A percentile compares a stretch with the other conserved stretches of the same genome.
These are phyloP conservation scores for Magallana nippona DNA, from an alignment of 2,888 invertebrate genomes.

Conservation along the genomic window DNA sequence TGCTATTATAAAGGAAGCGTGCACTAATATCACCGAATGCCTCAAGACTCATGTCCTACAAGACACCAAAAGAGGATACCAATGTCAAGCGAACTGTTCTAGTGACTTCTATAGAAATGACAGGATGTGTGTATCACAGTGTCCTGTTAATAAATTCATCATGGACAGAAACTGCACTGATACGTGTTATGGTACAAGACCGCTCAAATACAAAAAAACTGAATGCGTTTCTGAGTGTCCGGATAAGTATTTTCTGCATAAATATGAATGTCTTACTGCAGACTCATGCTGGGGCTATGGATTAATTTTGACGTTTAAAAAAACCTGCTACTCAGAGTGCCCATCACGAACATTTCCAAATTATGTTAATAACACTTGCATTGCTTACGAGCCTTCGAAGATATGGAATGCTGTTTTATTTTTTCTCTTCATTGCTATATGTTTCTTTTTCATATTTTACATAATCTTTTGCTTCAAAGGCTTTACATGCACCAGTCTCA, in stretches of 20 bases:
- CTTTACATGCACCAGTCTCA: background rate
- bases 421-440: background rate
- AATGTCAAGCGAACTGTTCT: background rate
- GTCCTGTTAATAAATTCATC: background rate
- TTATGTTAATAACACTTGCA: background rate
- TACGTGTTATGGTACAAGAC: background rate
- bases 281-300: background rate
- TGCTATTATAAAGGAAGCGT: background rate
- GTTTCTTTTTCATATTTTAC: background rate
- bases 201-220: background rate
- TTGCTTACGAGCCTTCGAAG: background rate
- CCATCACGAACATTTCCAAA: background rate
- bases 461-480: background rate
- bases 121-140: background rate
- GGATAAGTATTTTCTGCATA: background rate
- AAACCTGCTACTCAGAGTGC: background rate
- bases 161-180: background rate
- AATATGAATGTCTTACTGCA: background rate
- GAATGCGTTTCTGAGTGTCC: background rate
- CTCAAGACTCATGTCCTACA: background rate
- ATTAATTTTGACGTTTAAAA: background rate
- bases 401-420: background rate
- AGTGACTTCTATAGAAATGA: background rate
- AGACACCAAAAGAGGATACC: background rate
- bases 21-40: background rate